Evolutionary conservation across 2,888 invertebrate species (phyloP).

Genomic region (Tetranychus piercei): DNA sequence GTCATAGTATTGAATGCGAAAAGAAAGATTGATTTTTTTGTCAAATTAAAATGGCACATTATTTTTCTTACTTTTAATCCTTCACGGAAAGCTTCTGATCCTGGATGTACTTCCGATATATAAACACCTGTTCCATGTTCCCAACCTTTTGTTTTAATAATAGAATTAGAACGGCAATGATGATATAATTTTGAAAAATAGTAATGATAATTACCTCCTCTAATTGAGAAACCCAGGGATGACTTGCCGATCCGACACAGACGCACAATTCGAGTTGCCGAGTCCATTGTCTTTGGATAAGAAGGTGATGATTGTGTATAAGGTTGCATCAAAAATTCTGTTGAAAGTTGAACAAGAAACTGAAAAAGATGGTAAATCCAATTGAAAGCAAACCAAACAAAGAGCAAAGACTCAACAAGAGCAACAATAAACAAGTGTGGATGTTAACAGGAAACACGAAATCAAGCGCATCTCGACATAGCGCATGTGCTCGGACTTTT

Average conservation of each 20-base stretch:
- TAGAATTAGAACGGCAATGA: neutral
- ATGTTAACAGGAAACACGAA: no score
- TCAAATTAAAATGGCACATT: no score
- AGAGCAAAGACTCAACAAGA: no score
- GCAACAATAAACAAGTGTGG: no score
- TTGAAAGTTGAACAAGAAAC: neutral
- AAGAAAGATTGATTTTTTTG: no score
- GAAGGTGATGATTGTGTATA: neutral
- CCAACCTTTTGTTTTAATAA: slow-evolving; percentile 41
- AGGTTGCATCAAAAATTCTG: neutral
- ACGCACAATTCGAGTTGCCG: slow-evolving; percentile 21
- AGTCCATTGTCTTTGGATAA: neutral
- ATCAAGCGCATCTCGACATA: no score
- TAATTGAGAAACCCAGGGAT: slow-evolving; percentile 27
- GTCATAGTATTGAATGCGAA: no score
- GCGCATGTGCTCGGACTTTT: no score
- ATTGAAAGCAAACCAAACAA: no score
- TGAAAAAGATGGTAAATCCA: no score
- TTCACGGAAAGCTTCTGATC: slow-evolving; percentile 65
- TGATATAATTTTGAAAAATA: neutral
- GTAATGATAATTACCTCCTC: slow-evolving; percentile 24
- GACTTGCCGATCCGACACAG: slow-evolving; percentile 24
- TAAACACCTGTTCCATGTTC: slow-evolving; percentile 84
- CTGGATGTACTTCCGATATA: slow-evolving; percentile 65
- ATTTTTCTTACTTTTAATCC: slow-evolving; percentile 53